These are phyloP conservation scores for Martes flavigula DNA, from an alignment of 2,797 vertebrate species.

Conservation along the genomic window DNA sequence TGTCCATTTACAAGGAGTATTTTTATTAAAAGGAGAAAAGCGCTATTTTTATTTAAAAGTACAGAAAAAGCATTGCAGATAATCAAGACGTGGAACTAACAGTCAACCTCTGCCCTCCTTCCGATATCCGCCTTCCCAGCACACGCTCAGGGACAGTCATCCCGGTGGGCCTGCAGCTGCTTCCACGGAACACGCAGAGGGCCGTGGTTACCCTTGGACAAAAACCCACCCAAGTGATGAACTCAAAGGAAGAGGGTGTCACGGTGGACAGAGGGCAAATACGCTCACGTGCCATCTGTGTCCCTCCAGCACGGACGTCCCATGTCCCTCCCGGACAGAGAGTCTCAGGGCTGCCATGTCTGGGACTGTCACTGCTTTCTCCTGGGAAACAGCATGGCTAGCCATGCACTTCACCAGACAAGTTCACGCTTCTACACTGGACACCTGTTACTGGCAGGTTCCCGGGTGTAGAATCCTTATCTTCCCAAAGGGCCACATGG, in stretches of 20 bases:
- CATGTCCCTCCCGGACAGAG: not conserved
- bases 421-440: too few relatives aligned
- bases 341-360: not conserved
- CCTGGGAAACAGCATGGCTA: too few relatives aligned
- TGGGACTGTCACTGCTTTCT: too few relatives aligned
- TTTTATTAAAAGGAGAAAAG: not conserved
- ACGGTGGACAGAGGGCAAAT: not conserved
- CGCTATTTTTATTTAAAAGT: not conserved
- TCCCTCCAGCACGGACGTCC: not conserved
- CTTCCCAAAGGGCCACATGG: too few relatives aligned
- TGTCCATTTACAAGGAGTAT: not conserved
- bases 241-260: not conserved
- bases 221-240: not conserved
- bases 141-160: accelerated
- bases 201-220: not conserved
- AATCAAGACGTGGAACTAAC: not conserved
- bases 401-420: too few relatives aligned
- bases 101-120: not conserved
- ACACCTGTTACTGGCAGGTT: too few relatives aligned
- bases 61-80: not conserved
- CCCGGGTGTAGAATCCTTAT: too few relatives aligned
- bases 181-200: not conserved
- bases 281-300: not conserved
- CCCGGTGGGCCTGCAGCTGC: not conserved
- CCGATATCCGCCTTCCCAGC: accelerated